A percentile compares a stretch with the other conserved stretches of the same genome.
Conservation (phyloP, 2,113 vertebrate genomes). For the Cnemophilus loriae region DNA sequence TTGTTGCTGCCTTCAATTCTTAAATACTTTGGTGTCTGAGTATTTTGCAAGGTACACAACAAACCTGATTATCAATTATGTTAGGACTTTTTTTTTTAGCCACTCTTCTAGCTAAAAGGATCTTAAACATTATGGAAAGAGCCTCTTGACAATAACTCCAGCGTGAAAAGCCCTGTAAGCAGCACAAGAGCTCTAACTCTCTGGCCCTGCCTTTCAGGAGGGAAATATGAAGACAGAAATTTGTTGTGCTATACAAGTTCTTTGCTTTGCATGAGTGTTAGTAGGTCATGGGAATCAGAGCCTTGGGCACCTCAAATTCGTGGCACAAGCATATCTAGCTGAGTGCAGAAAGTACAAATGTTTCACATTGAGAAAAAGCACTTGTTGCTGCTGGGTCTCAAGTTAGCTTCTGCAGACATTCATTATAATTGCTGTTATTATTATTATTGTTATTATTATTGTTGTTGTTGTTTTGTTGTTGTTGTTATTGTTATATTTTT, state of each 20-base stretch:
- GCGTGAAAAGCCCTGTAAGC: neutral
- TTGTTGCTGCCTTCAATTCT: neutral
- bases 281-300: neutral
- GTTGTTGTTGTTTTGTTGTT: neutral
- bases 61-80: neutral
- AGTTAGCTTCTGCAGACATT: neutral
- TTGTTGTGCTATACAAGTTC: neutral
- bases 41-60: neutral
- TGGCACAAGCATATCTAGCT: neutral
- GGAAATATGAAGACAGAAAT: neutral
- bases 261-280: constrained; percentile 2
- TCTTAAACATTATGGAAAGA: neutral
- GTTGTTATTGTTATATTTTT: neutral
- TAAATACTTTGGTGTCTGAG: neutral
- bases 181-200: neutral
- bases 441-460: neutral
- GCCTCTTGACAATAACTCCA: neutral
- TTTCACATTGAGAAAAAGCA: neutral
- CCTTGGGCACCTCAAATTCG: neutral
- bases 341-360: neutral
- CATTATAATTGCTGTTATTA: neutral
- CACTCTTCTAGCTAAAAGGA: neutral
- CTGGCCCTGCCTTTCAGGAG: neutral
- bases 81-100: neutral
- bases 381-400: neutral